These are phyloP conservation scores for Beris morrisii DNA, from an alignment of 2,888 invertebrate species.

Conservation along the genomic window DNA sequence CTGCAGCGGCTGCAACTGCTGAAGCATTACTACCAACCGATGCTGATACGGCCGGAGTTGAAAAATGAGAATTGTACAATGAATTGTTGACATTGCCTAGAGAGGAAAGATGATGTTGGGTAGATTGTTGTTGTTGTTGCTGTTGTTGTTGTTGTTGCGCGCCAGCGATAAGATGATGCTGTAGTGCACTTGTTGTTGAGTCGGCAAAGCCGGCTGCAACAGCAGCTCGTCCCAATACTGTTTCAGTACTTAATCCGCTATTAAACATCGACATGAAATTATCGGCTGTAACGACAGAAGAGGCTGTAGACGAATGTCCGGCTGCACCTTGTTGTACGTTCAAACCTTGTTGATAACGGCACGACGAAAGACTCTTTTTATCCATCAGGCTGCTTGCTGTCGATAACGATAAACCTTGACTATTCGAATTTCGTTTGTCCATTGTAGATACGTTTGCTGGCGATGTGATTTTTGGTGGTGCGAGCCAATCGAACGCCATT, in stretches of 20 bases:
- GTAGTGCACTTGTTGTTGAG: constrained; percentile 1
- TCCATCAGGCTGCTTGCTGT: constrained; percentile 1
- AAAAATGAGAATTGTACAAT: constrained; percentile 39
- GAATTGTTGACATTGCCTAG: constrained; percentile 17
- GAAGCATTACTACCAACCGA: constrained; percentile 37
- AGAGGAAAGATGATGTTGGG: constrained; percentile 34
- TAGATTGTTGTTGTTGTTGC: constrained; percentile 34
- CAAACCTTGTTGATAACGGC: constrained; percentile 40
- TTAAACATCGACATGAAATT: constrained; percentile 44
- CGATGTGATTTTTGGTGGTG: constrained; percentile 41
- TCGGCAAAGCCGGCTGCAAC: constrained; percentile 1
- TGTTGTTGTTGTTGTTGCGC: constrained; percentile 33
- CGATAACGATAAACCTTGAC: constrained; percentile 2
- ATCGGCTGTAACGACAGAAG: constrained; percentile 36
- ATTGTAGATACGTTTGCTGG: not conserved
- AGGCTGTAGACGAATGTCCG: not conserved
- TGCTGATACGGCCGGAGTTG: constrained; percentile 40
- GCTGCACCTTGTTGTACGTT: constrained; percentile 7
- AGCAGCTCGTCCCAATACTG: constrained; percentile 33
- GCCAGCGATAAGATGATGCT: constrained; percentile 18
- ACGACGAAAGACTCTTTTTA: constrained; percentile 34
- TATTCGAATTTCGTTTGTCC: constrained; percentile 6
- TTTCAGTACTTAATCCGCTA: constrained; percentile 36
- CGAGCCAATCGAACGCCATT: constrained; percentile 42
- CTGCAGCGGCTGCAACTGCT: constrained; percentile 39